Evolutionary conservation across 2,797 vertebrate species (phyloP), one percentile per base, ranked within the genome.

Genomic region (Poecilia wingei): DNA sequence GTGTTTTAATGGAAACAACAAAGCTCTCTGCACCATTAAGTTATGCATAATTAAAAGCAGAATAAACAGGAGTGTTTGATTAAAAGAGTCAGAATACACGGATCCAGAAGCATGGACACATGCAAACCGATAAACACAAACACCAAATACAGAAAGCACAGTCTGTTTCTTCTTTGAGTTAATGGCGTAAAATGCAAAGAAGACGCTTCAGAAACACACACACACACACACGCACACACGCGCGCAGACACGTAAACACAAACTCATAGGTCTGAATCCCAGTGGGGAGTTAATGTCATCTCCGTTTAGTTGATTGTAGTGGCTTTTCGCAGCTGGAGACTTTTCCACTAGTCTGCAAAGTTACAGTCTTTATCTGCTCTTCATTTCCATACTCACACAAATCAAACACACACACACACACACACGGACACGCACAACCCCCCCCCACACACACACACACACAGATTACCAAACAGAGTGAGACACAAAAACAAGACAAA

Each of bases 41-140:
- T 85, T 82, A 68, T 87, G 80, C 89, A 86, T 94, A 95, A 95
- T 95, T 95, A 94, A 94, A 92, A 87, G 81, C 86, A 87, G 88
- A 88, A 78, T 83, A 92, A 88, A 88, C 87, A 87, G 68, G 77
- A 91, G 86, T 87, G 88, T 93, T 94, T 94, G 93, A 93, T 94
- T 94, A 95, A 92, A 92, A 89, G 84, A 79, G 86, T 87, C 82
- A 90, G 80, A 86, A 80, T 71, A 75, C 69, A 18, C 10, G 5
- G 13, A 77, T 74, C 59, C 70, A 82, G 80, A 47, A 3, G 41
- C 10, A 3, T 3, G 36, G 14, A 66, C n/a, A 81, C 74, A 46
- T 6, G 47, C 66, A 81, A 2, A 78, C 57, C 76, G 4, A 82
- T 0, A 39, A 64, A 82, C 1, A 78, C 39, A 72, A 39, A 78